phyloP scores from a whole-genome alignment of 2,888 invertebrate species.

The Polymixis lichenea region DNA sequence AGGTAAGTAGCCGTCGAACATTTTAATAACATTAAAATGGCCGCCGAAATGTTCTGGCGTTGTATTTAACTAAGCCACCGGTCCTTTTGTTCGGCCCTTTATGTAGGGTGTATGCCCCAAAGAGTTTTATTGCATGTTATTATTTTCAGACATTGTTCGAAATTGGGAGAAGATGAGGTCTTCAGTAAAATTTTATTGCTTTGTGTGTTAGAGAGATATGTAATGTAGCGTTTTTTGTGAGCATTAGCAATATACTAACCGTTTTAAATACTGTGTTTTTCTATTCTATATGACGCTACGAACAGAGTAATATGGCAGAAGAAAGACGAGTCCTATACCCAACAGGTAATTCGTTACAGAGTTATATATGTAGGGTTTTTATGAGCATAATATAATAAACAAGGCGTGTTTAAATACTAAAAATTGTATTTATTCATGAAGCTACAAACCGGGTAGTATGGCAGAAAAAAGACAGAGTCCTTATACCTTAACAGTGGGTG shows the following conservation, averaged over 20 bases:
- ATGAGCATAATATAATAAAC: too few relatives aligned
- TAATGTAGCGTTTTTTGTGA: conserved; percentile 1
- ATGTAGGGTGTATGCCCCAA: conserved; percentile 72
- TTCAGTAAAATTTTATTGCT: conserved; percentile 63
- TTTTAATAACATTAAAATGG: conserved; percentile 89
- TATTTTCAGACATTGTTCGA: conserved; percentile 77
- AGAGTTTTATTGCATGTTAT: conserved; percentile 84
- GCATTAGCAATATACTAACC: too few relatives aligned
- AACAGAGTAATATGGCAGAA: too few relatives aligned
- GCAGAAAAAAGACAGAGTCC: too few relatives aligned
- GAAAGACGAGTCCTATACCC: too few relatives aligned
- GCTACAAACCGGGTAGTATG: too few relatives aligned
- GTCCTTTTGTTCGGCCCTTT: conserved; percentile 81
- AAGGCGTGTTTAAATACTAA: too few relatives aligned
- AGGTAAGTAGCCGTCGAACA: conserved; percentile 85
- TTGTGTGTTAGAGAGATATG: conserved; percentile 18
- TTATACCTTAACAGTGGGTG: too few relatives aligned
- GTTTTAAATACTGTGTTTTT: too few relatives aligned
- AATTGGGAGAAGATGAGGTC: conserved; percentile 66
- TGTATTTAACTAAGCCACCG: conserved; percentile 87
- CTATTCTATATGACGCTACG: too few relatives aligned
- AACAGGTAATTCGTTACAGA: not conserved
- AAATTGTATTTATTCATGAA: too few relatives aligned
- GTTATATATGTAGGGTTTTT: not conserved
- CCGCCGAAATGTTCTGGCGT: conserved; percentile 81